Conservation (phyloP, 1,140 invertebrate genomes). For the Daktulosphaira vitifoliae region DNA sequence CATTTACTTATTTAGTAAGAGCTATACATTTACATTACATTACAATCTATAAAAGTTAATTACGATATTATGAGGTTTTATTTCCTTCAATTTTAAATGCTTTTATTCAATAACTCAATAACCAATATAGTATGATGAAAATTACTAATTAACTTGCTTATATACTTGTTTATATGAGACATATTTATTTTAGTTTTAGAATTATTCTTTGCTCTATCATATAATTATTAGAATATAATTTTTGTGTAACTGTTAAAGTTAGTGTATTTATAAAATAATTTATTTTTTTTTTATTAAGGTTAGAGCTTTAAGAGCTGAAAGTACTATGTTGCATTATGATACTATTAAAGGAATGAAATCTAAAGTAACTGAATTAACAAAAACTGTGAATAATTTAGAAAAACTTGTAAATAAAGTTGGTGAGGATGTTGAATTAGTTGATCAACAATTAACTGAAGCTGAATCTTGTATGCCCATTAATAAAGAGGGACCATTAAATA, state of each 20-base stretch:
- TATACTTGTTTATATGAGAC: no score
- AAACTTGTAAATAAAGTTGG: conserved; percentile 12
- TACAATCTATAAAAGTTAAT: no score
- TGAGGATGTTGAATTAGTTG: conserved; percentile 15
- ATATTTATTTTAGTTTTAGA: no score
- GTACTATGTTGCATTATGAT: conserved; percentile 16
- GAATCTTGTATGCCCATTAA: conserved; percentile 18
- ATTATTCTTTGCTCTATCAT: no score
- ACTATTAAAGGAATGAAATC: conserved; percentile 11
- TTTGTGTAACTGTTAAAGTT: not conserved
- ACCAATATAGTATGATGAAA: no score
- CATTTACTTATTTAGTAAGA: no score
- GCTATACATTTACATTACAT: no score
- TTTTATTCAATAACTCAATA: no score
- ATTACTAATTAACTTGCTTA: no score
- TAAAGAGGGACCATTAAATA: conserved; percentile 10
- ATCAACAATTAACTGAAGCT: conserved; percentile 19
- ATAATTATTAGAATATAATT: no score
- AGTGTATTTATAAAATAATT: not conserved
- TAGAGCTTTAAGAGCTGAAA: not conserved
- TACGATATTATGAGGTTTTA: no score
- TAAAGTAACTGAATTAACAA: not conserved
- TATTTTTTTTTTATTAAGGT: conserved; percentile 2
- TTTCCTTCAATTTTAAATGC: no score
- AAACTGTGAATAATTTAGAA: conserved; percentile 1